Conservation (phyloP, 2,888 invertebrate species). For the Heliconius cydno region DNA sequence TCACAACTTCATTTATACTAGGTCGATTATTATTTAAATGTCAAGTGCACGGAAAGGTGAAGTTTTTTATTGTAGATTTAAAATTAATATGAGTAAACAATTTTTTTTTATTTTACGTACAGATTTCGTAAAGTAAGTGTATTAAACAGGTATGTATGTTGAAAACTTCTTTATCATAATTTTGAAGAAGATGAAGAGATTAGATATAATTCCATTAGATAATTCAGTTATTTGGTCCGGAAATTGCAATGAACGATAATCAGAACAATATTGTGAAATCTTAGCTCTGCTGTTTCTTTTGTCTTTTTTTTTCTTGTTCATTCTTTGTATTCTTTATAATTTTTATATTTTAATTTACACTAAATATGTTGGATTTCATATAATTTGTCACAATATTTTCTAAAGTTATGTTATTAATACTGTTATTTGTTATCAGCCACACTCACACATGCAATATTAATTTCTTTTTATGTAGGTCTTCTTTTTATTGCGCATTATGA, state of each 20-base stretch:
- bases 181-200: not conserved
- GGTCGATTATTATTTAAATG: constrained; percentile 24
- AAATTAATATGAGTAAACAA: not conserved
- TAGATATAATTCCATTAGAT: not conserved
- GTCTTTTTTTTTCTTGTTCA: not conserved
- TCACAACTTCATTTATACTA: constrained; percentile 1
- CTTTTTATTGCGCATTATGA: constrained; percentile 5
- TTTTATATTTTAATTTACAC: not conserved
- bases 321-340: not conserved
- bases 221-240: not conserved
- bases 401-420: constrained; percentile 1
- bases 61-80: not conserved
- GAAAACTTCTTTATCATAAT: not conserved
- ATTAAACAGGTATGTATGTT: not conserved
- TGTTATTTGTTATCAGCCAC: not conserved
- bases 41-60: constrained; percentile 26
- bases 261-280: not conserved
- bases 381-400: not conserved
- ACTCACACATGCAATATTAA: not conserved
- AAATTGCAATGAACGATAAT: not conserved
- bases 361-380: not conserved
- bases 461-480: not conserved
- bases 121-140: not conserved
- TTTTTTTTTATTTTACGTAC: not conserved
- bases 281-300: not conserved